Conservation (phyloP, 2,797 vertebrate genomes). For the Chelonia mydas region DNA sequence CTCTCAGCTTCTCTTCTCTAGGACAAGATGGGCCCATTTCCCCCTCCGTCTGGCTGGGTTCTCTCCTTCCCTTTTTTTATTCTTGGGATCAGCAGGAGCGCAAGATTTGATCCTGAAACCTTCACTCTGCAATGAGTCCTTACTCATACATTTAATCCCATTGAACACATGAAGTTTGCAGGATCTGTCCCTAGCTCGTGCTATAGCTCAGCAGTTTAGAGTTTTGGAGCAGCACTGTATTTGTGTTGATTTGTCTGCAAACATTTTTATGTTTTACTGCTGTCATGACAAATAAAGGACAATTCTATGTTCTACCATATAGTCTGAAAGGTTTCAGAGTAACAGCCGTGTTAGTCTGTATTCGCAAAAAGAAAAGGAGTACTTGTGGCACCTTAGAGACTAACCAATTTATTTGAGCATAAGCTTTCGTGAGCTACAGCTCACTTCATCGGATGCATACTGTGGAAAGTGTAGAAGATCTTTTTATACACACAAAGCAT, state of each 20-base stretch:
- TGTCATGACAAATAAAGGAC: neutral
- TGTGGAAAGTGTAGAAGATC: too few relatives aligned
- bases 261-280: neutral
- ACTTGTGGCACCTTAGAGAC: too few relatives aligned
- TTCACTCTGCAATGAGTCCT: neutral
- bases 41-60: neutral
- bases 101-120: neutral
- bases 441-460: too few relatives aligned
- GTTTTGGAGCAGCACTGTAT: neutral
- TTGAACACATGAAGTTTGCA: slow-evolving; percentile 17
- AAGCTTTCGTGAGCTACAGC: too few relatives aligned
- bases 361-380: too few relatives aligned
- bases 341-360: too few relatives aligned
- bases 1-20: slow-evolving; percentile 50
- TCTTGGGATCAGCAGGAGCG: neutral
- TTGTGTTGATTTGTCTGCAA: slow-evolving; percentile 25
- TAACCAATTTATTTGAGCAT: too few relatives aligned
- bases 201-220: neutral
- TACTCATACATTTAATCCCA: slow-evolving; percentile 28
- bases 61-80: neutral
- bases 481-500: too few relatives aligned
- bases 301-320: neutral
- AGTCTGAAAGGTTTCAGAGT: neutral
- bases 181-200: neutral
- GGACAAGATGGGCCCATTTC: slow-evolving; percentile 32